Conservation (phyloP, 2,797 vertebrate species). For the Pantherophis vulpinus region DNA sequence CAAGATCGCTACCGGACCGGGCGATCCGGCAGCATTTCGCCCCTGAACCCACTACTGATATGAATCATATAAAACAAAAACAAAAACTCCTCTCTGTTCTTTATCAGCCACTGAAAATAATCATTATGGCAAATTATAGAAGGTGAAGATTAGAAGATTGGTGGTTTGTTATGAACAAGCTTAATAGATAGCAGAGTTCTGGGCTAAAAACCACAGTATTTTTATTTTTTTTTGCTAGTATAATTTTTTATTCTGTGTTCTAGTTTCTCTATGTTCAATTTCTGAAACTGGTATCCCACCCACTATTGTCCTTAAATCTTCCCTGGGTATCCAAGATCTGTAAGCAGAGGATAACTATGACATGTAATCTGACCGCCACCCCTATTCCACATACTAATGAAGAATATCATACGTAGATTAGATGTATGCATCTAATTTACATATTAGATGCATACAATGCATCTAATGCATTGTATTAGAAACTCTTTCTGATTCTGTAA, state of each 20-base stretch:
- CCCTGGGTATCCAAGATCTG: too few relatives aligned
- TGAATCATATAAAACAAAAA: not conserved
- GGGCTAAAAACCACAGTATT: not conserved
- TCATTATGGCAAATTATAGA: not conserved
- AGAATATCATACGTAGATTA: too few relatives aligned
- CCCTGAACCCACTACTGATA: too few relatives aligned
- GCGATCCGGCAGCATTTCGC: too few relatives aligned
- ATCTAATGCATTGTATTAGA: too few relatives aligned
- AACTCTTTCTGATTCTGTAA: not conserved
- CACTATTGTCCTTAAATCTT: too few relatives aligned
- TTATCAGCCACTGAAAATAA: not conserved
- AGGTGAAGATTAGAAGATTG: not conserved
- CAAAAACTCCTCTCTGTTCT: not conserved
- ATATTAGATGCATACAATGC: too few relatives aligned
- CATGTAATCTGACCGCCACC: too few relatives aligned
- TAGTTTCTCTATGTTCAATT: not conserved
- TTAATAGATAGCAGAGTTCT: not conserved
- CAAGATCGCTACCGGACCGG: too few relatives aligned
- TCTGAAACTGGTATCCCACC: not conserved
- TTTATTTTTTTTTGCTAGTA: not conserved
- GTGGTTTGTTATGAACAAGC: not conserved
- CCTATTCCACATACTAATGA: too few relatives aligned
- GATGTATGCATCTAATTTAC: too few relatives aligned
- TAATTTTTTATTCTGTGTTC: not conserved
- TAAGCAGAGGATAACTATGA: too few relatives aligned